Evolutionary conservation across 1,140 invertebrate genomes (phyloP), one percentile per base, ranked within the genome.

Genomic region (Drosophila funebris): DNA sequence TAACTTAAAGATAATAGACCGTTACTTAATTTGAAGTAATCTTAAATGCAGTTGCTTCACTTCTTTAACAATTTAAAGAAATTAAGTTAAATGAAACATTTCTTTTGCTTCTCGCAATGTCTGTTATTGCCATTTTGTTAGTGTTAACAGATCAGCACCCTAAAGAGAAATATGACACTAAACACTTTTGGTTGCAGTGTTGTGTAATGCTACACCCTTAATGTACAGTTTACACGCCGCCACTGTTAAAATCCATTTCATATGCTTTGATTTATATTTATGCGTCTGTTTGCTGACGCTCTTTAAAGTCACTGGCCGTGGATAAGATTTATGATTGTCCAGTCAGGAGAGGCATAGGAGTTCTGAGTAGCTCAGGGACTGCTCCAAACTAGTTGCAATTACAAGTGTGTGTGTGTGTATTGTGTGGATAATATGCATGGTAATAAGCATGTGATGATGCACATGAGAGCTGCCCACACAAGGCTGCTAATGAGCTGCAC

Each of bases 381-480:
- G 29, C 37, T 20, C 52, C 29, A 39, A 56, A 64, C 68, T 64
- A 56, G 68, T 57, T 56, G 39, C 61, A 67, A 53, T 54, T 37
- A 37, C 68, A 31, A 16, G 9, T 54, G 9, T 67, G 24, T 58
- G 44, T 41, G 13, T 58, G 29, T 41, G 33, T 36, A 52, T 20
- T 41, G 43, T 43, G 13, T 72, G 44, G 56, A 54, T 73, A 73
- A 73, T 67, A 52, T 57, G 50, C 70, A 73, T 73, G 68, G 44
- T 77, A 70, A 85, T 67, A 52, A 75, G 82, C 83, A 67, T 87
- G 78, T 58, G 79, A 78, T 81, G 75, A n/a, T n/a, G 63, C 24
- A 31, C 44, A 58, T 27, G n/a, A 57, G 54, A 46, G 37, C 58
- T 87, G 74, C 61, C 74, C 82, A 74, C 70, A 74, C 58, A 69